Evolutionary conservation across 30 jellyfish, hydroid and myxozoan genomes (phyloP).

Genomic region (Clytia hemisphaerica): DNA sequence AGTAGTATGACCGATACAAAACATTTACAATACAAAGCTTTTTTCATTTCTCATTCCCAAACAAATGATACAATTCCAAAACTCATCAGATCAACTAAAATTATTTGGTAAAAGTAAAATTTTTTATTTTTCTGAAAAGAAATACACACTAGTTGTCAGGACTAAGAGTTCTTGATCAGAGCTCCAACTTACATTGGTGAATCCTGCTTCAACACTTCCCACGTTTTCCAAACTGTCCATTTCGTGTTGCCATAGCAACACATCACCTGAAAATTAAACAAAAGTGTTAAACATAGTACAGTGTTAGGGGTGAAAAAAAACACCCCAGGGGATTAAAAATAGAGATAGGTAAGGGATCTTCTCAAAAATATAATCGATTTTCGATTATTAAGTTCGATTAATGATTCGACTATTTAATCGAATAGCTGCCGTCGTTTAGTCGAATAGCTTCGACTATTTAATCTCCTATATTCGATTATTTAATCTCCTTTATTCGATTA

Average conservation of each 20-base stretch:
- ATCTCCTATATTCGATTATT: no score
- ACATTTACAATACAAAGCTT: slow-evolving; percentile 25
- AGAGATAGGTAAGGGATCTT: no score
- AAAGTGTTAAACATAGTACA: no score
- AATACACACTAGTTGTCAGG: slow-evolving; percentile 73
- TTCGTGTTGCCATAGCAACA: slow-evolving; percentile 53
- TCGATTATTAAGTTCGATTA: no score
- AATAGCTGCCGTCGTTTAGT: no score
- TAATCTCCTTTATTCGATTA: no score
- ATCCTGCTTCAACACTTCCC: slow-evolving; percentile 77
- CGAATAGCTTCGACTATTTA: no score
- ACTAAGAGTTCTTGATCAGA: slow-evolving; percentile 81
- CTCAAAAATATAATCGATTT: no score
- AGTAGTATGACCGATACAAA: slow-evolving; percentile 20
- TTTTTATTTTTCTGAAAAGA: neutral
- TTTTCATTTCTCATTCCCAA: slow-evolving; percentile 68
- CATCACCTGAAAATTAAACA: no score
- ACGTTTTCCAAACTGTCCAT: slow-evolving; percentile 48
- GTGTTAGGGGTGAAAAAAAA: no score
- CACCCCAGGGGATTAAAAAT: no score
- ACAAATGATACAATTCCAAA: slow-evolving; percentile 45
- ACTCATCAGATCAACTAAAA: slow-evolving; percentile 35
- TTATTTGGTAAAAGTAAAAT: slow-evolving; percentile 38
- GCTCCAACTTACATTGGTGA: slow-evolving; percentile 71
- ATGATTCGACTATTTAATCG: no score